Conservation (phyloP, 2,113 vertebrate species). For the Casuarius casuarius region DNA sequence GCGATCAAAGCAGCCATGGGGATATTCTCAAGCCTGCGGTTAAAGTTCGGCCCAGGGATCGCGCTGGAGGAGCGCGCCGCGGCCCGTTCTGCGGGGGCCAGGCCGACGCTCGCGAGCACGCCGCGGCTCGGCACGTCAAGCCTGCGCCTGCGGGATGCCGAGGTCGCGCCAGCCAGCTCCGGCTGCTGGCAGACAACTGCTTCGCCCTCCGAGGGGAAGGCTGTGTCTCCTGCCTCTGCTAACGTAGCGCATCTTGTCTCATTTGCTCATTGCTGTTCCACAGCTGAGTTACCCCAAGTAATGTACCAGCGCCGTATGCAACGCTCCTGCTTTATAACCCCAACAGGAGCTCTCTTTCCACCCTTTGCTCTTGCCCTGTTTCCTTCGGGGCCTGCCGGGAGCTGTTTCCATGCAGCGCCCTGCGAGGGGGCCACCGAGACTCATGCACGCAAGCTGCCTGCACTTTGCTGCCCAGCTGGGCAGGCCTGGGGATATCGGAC, state of each 20-base stretch:
- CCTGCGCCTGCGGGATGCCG: no score
- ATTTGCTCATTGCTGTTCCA: not conserved
- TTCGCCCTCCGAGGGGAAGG: not conserved
- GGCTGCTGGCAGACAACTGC: not conserved
- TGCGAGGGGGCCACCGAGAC: fast-evolving
- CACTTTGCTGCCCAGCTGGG: not conserved
- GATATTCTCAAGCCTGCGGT: not conserved
- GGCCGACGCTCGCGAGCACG: no score
- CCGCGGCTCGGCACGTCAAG: no score
- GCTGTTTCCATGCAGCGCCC: not conserved
- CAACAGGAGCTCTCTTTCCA: not conserved
- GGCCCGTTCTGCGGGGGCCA: not conserved
- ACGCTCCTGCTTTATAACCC: not conserved
- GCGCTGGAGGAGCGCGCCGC: not conserved
- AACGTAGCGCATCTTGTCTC: not conserved
- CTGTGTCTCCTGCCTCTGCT: not conserved
- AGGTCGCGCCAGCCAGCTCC: not conserved
- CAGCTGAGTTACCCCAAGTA: not conserved
- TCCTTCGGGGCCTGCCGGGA: not conserved
- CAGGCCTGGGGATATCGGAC: no score
- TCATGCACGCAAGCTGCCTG: no score
- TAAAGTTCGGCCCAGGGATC: fast-evolving
- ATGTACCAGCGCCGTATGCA: not conserved
- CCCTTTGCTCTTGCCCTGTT: not conserved
- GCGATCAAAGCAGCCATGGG: not conserved